Base-by-base conservation (phyloP, 2,797 vertebrate species). In the Chromobotia macracanthus region DNA sequence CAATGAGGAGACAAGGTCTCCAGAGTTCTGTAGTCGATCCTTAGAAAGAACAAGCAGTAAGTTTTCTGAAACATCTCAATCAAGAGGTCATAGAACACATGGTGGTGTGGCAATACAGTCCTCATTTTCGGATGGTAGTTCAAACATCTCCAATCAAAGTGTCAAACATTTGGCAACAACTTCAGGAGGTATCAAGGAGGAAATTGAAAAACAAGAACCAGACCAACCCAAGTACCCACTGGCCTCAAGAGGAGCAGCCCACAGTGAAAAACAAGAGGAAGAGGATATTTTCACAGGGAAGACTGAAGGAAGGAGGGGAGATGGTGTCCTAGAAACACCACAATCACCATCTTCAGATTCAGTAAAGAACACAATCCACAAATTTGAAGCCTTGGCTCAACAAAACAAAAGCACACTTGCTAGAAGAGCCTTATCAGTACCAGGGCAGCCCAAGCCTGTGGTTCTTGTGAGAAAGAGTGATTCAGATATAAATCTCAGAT, bases 301-400 rank as follows among this genome's bases (percentile, higher is more conserved):
- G 70, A 77, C n/a, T 35, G 87, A 85, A 67, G 74, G 44, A 23
- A 65, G 3, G 38, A 88, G 86, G 55, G 81, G 3, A 50, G 90
- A 85, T 21, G 80, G 7, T 19, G 15, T 72, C 13, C 18, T 81
- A 2, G 86, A 86, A 25, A 74, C 41, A 44, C 41, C 41, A 44
- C 41, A 44, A 10, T 44, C 41, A 44, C 19, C 75, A 8, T 84
- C 90, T 12, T 41, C 73, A n/a, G 87, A 88, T 74, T 92, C 90
- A 0, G 94, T 95, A 72, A 91, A 89, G 75, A 95, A 90, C 68
- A 94, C 90, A 82, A 95, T 95, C 72, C 89, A 82, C 80, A 93
- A 92, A 86, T 95, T 93, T 75, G 94, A 95, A 82, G 89, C 90
- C 51, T 84, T 93, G 80, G 86, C 90, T 38, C 91, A 89, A 80